Percentiles rank a stretch among this genome's conserved stretches.
These are phyloP conservation scores for Sinosuthora webbiana DNA, from an alignment of 2,113 vertebrate species.

Conservation along the genomic window DNA sequence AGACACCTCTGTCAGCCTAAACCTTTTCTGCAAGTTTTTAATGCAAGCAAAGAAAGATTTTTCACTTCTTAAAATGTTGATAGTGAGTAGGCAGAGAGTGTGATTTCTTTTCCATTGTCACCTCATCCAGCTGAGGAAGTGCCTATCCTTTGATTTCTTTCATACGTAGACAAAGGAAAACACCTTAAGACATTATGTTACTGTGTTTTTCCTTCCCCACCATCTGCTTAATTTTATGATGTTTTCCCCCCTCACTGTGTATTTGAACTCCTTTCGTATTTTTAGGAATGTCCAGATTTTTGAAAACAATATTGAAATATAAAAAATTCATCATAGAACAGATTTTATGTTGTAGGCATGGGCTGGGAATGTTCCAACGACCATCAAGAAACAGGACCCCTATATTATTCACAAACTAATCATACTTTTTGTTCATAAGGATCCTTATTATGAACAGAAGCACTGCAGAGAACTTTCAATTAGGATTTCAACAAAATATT, in stretches of 20 bases:
- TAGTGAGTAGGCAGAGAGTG: neutral
- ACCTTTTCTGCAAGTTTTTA: neutral
- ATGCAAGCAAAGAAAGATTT: neutral
- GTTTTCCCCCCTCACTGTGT: neutral
- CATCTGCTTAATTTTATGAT: neutral
- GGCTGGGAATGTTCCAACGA: neutral
- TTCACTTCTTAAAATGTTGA: neutral
- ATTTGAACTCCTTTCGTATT: neutral
- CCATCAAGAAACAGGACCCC: neutral
- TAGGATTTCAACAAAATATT: constrained; percentile 8
- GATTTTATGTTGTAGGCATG: neutral
- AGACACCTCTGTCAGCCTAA: neutral
- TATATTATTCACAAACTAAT: neutral
- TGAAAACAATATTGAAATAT: neutral
- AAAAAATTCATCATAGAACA: neutral
- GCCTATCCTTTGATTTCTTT: neutral
- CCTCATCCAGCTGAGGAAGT: neutral
- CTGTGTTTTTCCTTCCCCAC: neutral
- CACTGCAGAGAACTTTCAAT: neutral
- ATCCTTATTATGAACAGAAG: neutral
- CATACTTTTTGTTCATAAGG: neutral
- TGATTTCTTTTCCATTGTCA: neutral
- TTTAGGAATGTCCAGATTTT: neutral
- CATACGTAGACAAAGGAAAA: neutral
- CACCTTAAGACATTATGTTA: neutral